These are phyloP conservation scores for Pica pica DNA, from an alignment of 2,113 vertebrate genomes.

Conservation along the genomic window DNA sequence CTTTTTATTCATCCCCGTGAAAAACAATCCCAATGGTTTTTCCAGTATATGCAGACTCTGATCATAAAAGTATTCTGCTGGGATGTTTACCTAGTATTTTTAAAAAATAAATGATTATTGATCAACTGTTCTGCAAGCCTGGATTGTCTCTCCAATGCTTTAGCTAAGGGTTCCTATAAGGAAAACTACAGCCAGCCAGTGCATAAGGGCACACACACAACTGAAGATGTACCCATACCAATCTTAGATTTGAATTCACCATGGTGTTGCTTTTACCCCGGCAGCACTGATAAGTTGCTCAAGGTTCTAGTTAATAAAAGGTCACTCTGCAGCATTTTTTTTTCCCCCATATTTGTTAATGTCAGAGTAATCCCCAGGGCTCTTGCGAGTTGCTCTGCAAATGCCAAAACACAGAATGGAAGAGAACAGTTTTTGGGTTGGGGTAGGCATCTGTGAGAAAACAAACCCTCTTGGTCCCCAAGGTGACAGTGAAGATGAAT, in stretches of 20 bases:
- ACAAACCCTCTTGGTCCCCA: not conserved
- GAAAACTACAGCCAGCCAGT: not conserved
- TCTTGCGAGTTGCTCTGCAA: not conserved
- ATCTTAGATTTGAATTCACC: not conserved
- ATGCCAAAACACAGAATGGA: not conserved
- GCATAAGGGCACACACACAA: not conserved
- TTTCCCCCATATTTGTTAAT: slow-evolving; percentile 5
- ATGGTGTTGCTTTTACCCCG: not conserved
- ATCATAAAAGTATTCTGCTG: not conserved
- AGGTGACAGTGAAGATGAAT: not conserved
- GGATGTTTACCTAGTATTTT: not conserved
- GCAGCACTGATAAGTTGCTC: not conserved
- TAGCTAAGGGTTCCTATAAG: not conserved
- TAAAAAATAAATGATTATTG: not conserved
- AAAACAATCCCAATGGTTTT: not conserved
- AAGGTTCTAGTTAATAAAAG: slow-evolving; percentile 36
- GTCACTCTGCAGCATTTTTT: slow-evolving; percentile 1
- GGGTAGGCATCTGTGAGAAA: not conserved
- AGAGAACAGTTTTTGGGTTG: not conserved
- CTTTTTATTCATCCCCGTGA: not conserved
- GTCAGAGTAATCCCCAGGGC: slow-evolving; percentile 32
- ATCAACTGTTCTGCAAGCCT: not conserved
- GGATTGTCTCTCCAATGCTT: not conserved
- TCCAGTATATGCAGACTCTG: not conserved
- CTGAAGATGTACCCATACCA: not conserved